These are phyloP conservation scores for Myotis findleyi DNA, from an alignment of 2,797 vertebrate species.

Conservation along the genomic window DNA sequence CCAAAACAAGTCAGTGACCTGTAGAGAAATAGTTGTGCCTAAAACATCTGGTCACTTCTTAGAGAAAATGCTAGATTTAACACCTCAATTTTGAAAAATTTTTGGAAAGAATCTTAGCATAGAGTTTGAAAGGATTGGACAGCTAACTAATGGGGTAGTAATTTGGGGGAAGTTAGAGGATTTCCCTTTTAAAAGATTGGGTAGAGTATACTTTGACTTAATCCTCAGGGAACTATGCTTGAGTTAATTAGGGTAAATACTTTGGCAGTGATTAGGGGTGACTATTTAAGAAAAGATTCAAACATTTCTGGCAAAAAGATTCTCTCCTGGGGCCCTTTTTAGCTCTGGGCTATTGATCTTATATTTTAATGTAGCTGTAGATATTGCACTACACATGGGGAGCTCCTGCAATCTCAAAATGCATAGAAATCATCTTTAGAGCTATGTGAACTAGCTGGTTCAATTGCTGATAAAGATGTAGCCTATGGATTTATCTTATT, in stretches of 20 bases:
- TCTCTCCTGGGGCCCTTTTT: constrained; percentile 50
- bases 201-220: constrained; percentile 63
- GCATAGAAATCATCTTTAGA: not conserved
- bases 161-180: constrained; percentile 65
- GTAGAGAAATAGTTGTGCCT: constrained; percentile 20
- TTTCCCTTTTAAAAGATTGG: constrained; percentile 60
- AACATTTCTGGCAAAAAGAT: constrained; percentile 63
- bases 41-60: constrained; percentile 61
- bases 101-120: constrained; percentile 47
- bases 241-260: constrained; percentile 74
- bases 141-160: constrained; percentile 55
- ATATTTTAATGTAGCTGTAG: constrained; percentile 48
- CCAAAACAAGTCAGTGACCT: constrained; percentile 29
- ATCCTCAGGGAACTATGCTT: constrained; percentile 69
- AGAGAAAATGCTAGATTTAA: constrained; percentile 34
- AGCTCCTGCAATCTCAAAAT: constrained; percentile 22
- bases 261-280: constrained; percentile 35
- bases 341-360: constrained; percentile 61
- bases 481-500: not conserved
- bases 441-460: not conserved
- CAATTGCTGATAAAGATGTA: not conserved
- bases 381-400: constrained; percentile 32
- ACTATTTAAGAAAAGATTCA: constrained; percentile 69
- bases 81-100: constrained; percentile 46
- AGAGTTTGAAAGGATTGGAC: constrained; percentile 40